Evolutionary conservation across 2,888 invertebrate species (phyloP).

Genomic region (Drosophila anceps): DNA sequence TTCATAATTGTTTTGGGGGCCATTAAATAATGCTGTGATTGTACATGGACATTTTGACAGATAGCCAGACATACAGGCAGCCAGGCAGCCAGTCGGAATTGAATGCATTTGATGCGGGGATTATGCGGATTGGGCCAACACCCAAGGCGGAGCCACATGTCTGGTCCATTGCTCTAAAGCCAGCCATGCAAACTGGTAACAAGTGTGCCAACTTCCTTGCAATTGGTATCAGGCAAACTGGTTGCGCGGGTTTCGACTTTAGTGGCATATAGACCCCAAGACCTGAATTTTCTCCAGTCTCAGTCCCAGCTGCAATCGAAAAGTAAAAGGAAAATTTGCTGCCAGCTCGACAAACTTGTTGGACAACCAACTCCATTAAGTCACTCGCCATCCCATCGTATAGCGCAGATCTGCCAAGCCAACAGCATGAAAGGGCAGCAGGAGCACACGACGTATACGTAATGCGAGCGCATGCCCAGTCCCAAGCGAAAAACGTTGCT

Average conservation of each 20-base stretch:
- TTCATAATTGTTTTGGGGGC: conserved; percentile 32
- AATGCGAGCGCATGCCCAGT: conserved; percentile 14
- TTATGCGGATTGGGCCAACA: conserved; percentile 58
- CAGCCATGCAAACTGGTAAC: conserved; percentile 64
- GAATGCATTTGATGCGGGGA: conserved; percentile 34
- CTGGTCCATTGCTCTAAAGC: conserved; percentile 27
- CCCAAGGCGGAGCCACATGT: conserved; percentile 43
- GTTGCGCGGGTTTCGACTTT: conserved; percentile 57
- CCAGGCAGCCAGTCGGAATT: conserved; percentile 24
- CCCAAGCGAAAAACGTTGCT: background rate
- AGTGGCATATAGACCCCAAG: conserved; percentile 67
- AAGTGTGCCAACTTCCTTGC: conserved; percentile 75
- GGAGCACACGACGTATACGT: conserved; percentile 31
- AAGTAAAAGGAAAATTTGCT: conserved; percentile 70
- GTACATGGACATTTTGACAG: conserved; percentile 34
- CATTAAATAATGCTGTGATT: conserved; percentile 71
- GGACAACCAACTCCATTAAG: conserved; percentile 19
- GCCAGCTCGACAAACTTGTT: conserved; percentile 33
- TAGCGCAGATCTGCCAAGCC: conserved; percentile 25
- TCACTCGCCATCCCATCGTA: conserved; percentile 35
- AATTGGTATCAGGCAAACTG: conserved; percentile 55
- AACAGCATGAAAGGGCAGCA: conserved; percentile 3
- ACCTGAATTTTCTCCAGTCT: conserved; percentile 56
- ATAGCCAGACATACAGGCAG: conserved; percentile 12
- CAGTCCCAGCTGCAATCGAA: conserved; percentile 38